Percentiles rank a stretch among this genome's conserved stretches.
phyloP scores from a whole-genome alignment of 2,113 vertebrate genomes.

The Dolichallabes microphthalmus region DNA sequence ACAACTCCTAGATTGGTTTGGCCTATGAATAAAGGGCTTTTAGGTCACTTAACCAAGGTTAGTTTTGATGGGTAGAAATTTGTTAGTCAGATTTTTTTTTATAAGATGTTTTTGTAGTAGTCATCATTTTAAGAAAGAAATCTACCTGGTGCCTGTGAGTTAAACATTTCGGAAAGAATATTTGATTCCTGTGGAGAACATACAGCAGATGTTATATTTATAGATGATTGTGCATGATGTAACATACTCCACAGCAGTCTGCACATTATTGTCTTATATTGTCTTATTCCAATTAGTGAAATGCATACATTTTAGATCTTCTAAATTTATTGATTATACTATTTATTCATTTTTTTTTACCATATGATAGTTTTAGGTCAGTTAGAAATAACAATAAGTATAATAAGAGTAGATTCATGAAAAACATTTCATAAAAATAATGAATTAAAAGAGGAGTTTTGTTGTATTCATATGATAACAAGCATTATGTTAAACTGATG shows the following conservation, averaged over 20 bases:
- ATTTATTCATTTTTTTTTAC: background rate
- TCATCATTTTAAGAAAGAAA: background rate
- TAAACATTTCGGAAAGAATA: slow-evolving; percentile 34
- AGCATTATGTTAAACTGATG: background rate
- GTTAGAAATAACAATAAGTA: background rate
- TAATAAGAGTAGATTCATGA: background rate
- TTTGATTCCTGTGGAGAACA: slow-evolving; percentile 36
- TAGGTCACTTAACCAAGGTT: background rate
- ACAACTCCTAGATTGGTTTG: background rate
- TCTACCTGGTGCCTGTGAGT: slow-evolving; percentile 23
- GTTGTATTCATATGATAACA: background rate
- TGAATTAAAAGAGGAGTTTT: background rate
- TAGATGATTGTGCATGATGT: slow-evolving; percentile 23
- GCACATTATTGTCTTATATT: background rate
- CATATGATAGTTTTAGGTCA: background rate
- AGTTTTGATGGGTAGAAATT: background rate
- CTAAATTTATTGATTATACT: background rate
- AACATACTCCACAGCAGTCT: background rate
- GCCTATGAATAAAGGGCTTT: background rate
- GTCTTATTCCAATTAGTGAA: background rate
- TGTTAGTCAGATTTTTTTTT: background rate
- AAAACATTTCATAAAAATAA: background rate
- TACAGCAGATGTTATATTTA: slow-evolving; percentile 41
- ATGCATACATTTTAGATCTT: background rate
- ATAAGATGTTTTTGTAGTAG: background rate